phyloP scores from a whole-genome alignment of 53 echinoderm and acorn worm species.

The Mesocentrotus franciscanus region DNA sequence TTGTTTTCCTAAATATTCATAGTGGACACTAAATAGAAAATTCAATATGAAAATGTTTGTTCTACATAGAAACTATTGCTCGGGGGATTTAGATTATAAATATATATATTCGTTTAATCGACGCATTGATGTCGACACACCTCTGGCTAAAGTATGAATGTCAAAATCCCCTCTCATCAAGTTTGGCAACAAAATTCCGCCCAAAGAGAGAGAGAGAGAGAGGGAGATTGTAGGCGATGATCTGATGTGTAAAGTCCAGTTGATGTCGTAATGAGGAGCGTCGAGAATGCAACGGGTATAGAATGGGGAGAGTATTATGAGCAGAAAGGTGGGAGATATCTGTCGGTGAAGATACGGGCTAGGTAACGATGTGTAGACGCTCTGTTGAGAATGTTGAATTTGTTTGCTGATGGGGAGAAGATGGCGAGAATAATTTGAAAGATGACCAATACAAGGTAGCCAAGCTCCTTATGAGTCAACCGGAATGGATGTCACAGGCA shows the following conservation, averaged over 20 bases:
- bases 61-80: too few relatives aligned
- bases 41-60: too few relatives aligned
- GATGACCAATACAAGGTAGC: background rate
- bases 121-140: constrained; percentile 18
- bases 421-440: too few relatives aligned
- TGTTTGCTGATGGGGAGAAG: background rate
- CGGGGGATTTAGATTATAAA: too few relatives aligned
- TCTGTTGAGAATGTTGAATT: background rate
- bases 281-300: background rate
- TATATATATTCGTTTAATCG: constrained; percentile 21
- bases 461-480: background rate
- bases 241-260: background rate
- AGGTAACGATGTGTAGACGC: background rate
- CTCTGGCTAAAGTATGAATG: constrained; percentile 19
- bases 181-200: background rate
- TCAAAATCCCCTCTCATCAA: constrained; percentile 65
- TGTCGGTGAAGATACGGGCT: background rate
- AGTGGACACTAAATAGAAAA: too few relatives aligned
- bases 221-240: background rate
- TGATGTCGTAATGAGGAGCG: background rate
- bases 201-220: background rate
- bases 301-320: background rate
- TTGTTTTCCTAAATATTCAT: too few relatives aligned
- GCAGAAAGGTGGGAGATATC: constrained; percentile 3
- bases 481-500: background rate